phyloP scores from a whole-genome alignment of 2,113 vertebrate species.

The Xerus inauris region DNA sequence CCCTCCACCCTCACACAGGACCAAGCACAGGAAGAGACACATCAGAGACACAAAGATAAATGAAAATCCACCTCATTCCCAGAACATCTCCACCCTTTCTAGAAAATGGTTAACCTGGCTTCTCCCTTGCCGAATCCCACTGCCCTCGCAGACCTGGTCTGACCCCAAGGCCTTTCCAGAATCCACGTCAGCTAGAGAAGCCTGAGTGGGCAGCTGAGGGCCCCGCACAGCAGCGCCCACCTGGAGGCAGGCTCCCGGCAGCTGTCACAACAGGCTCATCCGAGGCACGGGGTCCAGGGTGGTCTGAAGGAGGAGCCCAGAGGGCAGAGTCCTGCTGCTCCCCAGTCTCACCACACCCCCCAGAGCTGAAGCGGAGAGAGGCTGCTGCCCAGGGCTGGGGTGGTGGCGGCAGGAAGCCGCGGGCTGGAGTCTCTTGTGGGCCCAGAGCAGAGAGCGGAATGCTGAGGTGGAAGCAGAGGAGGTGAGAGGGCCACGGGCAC shows the following conservation, averaged over 20 bases:
- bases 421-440: not conserved
- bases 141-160: not conserved
- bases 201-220: not conserved
- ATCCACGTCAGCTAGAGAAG: not conserved
- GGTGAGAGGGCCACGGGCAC: not conserved
- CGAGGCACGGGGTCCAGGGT: not conserved
- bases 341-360: not conserved
- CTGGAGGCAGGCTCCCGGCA: not conserved
- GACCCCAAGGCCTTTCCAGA: not conserved
- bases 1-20: not conserved
- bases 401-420: not conserved
- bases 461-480: not conserved
- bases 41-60: not conserved
- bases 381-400: not conserved
- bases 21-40: not conserved
- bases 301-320: not conserved
- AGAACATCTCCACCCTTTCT: not conserved
- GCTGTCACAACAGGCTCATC: not conserved
- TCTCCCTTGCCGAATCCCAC: not conserved
- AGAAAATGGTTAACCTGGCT: not conserved
- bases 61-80: not conserved
- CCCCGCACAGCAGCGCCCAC: not conserved
- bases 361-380: not conserved
- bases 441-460: fast-evolving
- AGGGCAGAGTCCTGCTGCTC: not conserved